Percentiles rank a stretch among this genome's conserved stretches.
Evolutionary conservation across 2,888 invertebrate genomes (phyloP).

Genomic region (Caenorhabditis sp.): DNA sequence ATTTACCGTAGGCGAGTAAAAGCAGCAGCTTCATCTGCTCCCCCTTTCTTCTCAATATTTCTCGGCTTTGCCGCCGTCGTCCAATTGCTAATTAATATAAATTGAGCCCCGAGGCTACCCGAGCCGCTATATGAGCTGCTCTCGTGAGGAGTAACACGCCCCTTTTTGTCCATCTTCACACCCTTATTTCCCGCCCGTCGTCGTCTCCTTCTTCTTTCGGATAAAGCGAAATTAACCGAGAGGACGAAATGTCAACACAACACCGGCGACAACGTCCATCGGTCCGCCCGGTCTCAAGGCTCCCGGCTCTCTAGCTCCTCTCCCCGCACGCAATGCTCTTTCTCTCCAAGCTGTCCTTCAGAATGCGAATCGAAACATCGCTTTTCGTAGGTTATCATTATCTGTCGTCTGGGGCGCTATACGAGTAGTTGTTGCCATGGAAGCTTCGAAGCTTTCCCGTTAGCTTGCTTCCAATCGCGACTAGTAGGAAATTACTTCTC

Average conservation of each 20-base stretch:
- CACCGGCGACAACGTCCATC: background rate
- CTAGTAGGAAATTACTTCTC: background rate
- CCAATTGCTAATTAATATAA: slow-evolving; percentile 65
- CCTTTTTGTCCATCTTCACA: slow-evolving; percentile 11
- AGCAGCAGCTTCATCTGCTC: background rate
- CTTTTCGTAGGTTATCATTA: slow-evolving; percentile 33
- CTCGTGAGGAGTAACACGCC: slow-evolving; percentile 17
- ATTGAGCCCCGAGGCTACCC: slow-evolving; percentile 62
- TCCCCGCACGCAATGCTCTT: background rate
- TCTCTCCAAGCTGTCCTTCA: background rate
- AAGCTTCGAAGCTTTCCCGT: slow-evolving; percentile 3
- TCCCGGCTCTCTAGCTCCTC: slow-evolving; percentile 6
- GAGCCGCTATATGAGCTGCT: slow-evolving; percentile 51
- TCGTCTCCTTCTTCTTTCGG: slow-evolving; percentile 30
- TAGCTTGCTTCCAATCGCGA: too few relatives aligned
- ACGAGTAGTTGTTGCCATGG: slow-evolving; percentile 18
- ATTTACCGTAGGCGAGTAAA: slow-evolving; percentile 35
- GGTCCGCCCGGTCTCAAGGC: background rate
- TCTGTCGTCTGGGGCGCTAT: slow-evolving; percentile 17
- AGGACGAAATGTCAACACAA: slow-evolving; percentile 41
- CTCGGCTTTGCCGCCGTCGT: slow-evolving; percentile 5
- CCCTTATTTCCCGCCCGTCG: background rate
- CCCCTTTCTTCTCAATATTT: slow-evolving; percentile 19
- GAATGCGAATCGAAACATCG: background rate
- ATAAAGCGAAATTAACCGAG: slow-evolving; percentile 32